These are phyloP conservation scores for Agelas oroides DNA, from an alignment of 37 sponge, comb jelly and placozoan species.

Conservation along the genomic window DNA sequence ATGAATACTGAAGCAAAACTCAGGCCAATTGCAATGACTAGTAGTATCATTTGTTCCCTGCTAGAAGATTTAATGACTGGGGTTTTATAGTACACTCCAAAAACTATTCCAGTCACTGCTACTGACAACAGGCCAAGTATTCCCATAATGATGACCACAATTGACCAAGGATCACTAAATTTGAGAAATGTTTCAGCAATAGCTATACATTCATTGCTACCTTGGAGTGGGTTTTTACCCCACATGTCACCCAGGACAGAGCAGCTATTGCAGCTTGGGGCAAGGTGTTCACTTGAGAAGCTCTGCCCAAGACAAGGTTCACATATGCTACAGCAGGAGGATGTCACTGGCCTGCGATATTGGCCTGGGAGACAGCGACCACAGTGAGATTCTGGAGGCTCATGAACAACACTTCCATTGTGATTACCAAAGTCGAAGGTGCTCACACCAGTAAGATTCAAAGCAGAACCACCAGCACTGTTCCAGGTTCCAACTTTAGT, in stretches of 20 bases:
- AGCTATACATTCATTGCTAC: conserved; percentile 44
- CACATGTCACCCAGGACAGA: conserved; percentile 20
- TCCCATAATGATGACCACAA: conserved; percentile 23
- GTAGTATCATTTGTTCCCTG: conserved; percentile 52
- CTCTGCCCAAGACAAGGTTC: conserved; percentile 44
- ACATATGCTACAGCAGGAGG: conserved; percentile 71
- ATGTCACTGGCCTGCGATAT: not conserved
- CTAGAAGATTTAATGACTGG: conserved; percentile 69
- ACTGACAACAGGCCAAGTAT: conserved; percentile 24
- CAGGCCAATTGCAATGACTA: conserved; percentile 48
- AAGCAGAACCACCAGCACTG: not conserved
- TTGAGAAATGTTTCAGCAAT: conserved; percentile 7
- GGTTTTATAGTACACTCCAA: conserved; percentile 45
- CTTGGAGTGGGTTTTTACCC: conserved; percentile 53
- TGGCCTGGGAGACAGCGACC: not conserved
- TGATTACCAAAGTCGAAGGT: conserved; percentile 35
- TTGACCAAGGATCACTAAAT: conserved; percentile 19
- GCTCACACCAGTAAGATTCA: not conserved
- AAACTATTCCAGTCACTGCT: not conserved
- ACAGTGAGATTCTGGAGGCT: conserved; percentile 3
- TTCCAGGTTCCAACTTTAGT: too few relatives aligned
- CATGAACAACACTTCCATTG: not conserved
- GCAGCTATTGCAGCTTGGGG: conserved; percentile 46
- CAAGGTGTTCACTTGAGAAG: conserved; percentile 6
- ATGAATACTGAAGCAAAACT: conserved; percentile 36